These are phyloP conservation scores for Ochlodes sylvanus DNA, from an alignment of 2,888 invertebrate genomes.

Conservation along the genomic window DNA sequence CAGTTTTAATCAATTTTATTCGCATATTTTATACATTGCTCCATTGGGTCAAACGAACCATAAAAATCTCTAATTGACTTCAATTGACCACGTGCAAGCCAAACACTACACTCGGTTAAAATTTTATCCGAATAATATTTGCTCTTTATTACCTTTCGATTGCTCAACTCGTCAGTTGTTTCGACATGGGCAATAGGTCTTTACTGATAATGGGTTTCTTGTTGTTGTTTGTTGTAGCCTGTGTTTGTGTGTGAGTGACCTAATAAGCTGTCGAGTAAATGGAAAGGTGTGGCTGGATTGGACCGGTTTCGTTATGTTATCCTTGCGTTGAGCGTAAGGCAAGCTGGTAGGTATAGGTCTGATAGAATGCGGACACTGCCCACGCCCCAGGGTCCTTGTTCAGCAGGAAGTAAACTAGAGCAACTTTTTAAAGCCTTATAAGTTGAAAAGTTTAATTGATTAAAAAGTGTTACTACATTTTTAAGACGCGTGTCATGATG, in stretches of 20 bases:
- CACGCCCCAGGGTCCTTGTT: conserved; percentile 62
- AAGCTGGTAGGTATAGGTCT: conserved; percentile 72
- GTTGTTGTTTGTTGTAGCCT: conserved; percentile 11
- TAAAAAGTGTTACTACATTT: conserved; percentile 29
- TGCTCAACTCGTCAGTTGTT: conserved; percentile 32
- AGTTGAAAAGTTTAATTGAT: conserved; percentile 33
- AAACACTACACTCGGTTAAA: conserved; percentile 29
- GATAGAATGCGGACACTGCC: conserved; percentile 80
- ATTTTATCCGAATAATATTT: conserved; percentile 30
- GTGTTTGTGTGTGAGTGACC: conserved; percentile 31
- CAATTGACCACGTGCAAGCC: conserved; percentile 35
- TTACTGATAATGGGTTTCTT: conserved; percentile 27
- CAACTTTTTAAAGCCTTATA: conserved; percentile 49
- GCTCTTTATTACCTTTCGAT: conserved; percentile 24
- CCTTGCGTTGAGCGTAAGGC: conserved; percentile 77
- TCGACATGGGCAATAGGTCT: conserved; percentile 31
- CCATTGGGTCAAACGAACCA: conserved; percentile 26
- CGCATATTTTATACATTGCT: conserved; percentile 14
- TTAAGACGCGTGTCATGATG: neutral
- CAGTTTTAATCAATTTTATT: conserved; percentile 7
- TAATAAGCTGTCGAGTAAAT: conserved; percentile 57
- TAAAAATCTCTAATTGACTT: conserved; percentile 35
- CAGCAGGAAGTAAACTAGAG: conserved; percentile 76
- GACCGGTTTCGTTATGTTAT: conserved; percentile 72
- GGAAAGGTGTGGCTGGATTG: conserved; percentile 76